phyloP scores from a whole-genome alignment of 2,113 vertebrate genomes.

The Festucalex cinctus region DNA sequence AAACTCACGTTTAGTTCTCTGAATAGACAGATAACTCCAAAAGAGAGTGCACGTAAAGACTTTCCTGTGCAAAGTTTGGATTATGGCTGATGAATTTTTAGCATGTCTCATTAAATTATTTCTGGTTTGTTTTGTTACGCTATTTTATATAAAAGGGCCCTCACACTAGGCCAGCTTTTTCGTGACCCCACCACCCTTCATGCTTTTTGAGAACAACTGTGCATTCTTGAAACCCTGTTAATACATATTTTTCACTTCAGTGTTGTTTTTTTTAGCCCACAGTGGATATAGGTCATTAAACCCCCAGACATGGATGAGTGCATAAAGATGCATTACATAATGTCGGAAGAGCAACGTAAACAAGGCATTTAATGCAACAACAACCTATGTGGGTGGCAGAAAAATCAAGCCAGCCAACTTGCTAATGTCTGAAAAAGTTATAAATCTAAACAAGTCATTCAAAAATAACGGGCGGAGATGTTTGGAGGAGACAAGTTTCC shows the following conservation, averaged over 20 bases:
- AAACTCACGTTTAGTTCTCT: not conserved
- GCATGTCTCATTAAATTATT: not conserved
- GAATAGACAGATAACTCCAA: not conserved
- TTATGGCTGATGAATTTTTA: not conserved
- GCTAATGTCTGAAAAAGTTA: slow-evolving; percentile 6
- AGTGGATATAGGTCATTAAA: not conserved
- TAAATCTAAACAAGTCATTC: not conserved
- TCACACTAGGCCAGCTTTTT: not conserved
- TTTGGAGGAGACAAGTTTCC: not conserved
- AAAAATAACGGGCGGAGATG: not conserved
- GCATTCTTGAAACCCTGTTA: too few species aligned
- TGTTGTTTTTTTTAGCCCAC: not conserved
- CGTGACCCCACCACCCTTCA: too few species aligned
- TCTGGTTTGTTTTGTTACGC: not conserved
- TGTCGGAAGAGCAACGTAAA: slow-evolving; percentile 1
- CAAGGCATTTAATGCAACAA: not conserved
- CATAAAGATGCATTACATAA: not conserved
- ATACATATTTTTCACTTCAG: not conserved
- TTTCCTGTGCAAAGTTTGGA: not conserved
- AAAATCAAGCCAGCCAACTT: not conserved
- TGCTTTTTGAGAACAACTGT: too few species aligned
- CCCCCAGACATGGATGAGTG: not conserved
- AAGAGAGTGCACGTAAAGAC: not conserved
- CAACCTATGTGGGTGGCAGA: not conserved
- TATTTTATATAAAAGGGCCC: not conserved